Evolutionary conservation across 2,113 vertebrate species (phyloP).

Genomic region (Hippolais icterina): DNA sequence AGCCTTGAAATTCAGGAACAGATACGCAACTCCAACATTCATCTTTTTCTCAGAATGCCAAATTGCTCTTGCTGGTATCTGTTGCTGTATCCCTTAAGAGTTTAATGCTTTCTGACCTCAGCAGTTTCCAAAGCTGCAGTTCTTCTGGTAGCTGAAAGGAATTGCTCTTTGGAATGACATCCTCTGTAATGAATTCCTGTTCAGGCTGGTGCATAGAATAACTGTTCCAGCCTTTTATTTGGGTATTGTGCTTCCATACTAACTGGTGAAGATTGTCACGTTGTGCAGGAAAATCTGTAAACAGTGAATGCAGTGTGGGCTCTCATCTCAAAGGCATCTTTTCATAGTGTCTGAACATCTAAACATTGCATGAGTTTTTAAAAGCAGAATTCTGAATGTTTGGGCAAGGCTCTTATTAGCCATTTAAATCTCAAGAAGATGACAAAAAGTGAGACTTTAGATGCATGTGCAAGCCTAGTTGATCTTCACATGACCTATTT

Average conservation of each 20-base stretch:
- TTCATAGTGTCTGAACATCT: background rate
- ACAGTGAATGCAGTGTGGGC: background rate
- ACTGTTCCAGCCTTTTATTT: background rate
- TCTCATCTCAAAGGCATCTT: background rate
- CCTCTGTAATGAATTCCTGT: background rate
- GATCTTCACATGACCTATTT: rapidly evolving
- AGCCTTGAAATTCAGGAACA: constrained; percentile 27
- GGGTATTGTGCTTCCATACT: background rate
- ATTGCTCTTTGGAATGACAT: background rate
- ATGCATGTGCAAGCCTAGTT: background rate
- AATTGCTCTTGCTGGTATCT: constrained; percentile 2
- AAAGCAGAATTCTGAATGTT: background rate
- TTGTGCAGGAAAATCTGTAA: background rate
- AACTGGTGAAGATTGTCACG: background rate
- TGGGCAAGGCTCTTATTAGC: background rate
- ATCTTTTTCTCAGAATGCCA: constrained; percentile 11
- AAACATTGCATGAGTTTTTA: background rate
- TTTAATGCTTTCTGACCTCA: background rate
- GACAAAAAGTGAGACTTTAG: background rate
- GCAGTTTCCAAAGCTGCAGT: constrained; percentile 3
- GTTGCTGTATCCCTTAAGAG: background rate
- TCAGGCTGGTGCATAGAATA: background rate
- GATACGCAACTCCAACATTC: background rate
- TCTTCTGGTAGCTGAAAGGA: background rate
- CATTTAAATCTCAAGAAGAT: background rate